Base-by-base conservation (phyloP, 2,113 vertebrate species). In the Sarotherodon lohbergeri region DNA sequence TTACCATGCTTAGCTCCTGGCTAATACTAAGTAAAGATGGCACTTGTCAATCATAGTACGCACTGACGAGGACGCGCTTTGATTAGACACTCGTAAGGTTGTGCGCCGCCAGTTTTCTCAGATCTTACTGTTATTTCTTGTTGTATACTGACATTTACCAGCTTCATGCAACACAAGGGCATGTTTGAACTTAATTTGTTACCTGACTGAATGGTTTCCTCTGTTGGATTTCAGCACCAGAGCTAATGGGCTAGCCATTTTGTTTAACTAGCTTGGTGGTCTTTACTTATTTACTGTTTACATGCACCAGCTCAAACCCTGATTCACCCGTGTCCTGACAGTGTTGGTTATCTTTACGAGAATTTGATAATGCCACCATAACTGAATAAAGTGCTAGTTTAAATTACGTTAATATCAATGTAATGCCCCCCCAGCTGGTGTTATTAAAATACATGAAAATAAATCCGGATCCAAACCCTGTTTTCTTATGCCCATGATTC, bases 191-290 rank as follows among this genome's bases (percentile, higher is more conserved):
- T 78, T 80, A 84, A 83, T 59, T 32, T 79, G 22, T 57, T 50
- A 29, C 41, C 78, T 27, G 43, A 41, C 14, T 89, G 68, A 85
- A 16, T 54, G 83, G 80, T 73, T 82, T 88, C 57, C 81, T 82
- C n/a, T 66, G 36, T 66, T 16, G 66, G 50, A 12, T 52, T 63
- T 14, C 68, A 79, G 59, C 7, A 71, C 6, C 54, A 14, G 11
- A 86, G 90, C 88, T 87, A 88, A 83, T 14, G 73, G 29, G 83
- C 89, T 94, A 93, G 92, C 92, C 92, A 34, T 80, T 52, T 78
- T 90, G 84, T 82, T 88, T 80, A 80, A 84, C 16, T 59, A 83
- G 36, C 59, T 39, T 34, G 22, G 22, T 54, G 24, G 43, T 61
- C 63, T 83, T 83, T 85, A 73, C 81, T 39, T 66, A 46, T 76